These are phyloP conservation scores for Esperia sulphurella DNA, from an alignment of 2,888 invertebrate species.

Conservation along the genomic window DNA sequence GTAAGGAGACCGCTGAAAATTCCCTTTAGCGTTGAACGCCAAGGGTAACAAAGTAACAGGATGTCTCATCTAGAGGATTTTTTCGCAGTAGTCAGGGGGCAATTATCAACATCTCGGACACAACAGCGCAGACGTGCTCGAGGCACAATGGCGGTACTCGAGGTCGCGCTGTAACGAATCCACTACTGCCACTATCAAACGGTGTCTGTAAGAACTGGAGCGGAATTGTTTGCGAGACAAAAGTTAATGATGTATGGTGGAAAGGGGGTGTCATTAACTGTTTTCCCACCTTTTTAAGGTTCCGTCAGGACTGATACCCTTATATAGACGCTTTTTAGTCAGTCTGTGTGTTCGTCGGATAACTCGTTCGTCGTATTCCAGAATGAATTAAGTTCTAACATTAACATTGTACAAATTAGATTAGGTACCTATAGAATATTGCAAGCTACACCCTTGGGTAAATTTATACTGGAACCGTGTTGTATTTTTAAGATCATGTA, in stretches of 20 bases:
- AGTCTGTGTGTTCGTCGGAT: too few species aligned
- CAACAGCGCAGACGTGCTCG: constrained; percentile 72
- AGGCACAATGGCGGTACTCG: constrained; percentile 73
- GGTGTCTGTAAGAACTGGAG: constrained; percentile 67
- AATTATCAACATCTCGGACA: constrained; percentile 77
- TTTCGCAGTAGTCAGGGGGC: constrained; percentile 37
- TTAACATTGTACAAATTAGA: too few species aligned
- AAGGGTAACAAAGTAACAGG: not conserved
- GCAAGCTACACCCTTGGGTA: too few species aligned
- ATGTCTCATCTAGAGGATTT: not conserved
- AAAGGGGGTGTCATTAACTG: constrained; percentile 6
- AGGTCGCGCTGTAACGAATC: constrained; percentile 74
- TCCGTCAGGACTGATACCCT: too few species aligned
- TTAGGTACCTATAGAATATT: too few species aligned
- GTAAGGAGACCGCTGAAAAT: too few species aligned
- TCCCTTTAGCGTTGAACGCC: too few species aligned
- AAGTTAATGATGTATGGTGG: constrained; percentile 25
- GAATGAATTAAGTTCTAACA: too few species aligned
- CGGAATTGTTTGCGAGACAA: constrained; percentile 67
- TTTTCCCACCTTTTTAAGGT: not conserved
- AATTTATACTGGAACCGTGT: too few species aligned
- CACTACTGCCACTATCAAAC: constrained; percentile 64
- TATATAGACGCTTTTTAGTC: too few species aligned
- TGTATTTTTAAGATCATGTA: too few species aligned
- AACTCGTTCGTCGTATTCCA: too few species aligned